A percentile compares a stretch with the other conserved stretches of the same genome.
These are phyloP conservation scores for Lampris megalopsis DNA, from an alignment of 2,113 vertebrate species.

Conservation along the genomic window DNA sequence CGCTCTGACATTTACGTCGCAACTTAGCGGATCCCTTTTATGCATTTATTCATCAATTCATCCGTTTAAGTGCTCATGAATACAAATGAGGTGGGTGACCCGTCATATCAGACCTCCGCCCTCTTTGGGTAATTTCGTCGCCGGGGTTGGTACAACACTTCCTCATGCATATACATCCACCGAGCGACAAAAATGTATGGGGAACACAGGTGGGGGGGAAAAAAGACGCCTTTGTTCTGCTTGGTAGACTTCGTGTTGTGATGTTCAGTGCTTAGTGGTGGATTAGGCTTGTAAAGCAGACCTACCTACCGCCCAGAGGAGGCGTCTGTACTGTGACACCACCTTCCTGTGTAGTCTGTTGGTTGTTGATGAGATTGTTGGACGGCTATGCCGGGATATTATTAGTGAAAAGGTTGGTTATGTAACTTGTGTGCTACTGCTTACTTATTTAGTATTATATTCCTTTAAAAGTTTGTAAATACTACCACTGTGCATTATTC, in stretches of 20 bases:
- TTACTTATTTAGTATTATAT: no score
- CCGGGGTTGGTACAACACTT: constrained; percentile 62
- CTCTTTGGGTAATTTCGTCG: constrained; percentile 55
- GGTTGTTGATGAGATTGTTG: constrained; percentile 26
- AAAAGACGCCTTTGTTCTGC: constrained; percentile 31
- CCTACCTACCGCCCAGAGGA: no score
- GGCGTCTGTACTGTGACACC: constrained; percentile 25
- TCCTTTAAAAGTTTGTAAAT: no score
- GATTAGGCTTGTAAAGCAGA: constrained; percentile 9
- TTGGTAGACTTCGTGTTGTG: constrained; percentile 30
- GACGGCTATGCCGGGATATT: not conserved
- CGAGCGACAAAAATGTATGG: constrained; percentile 37
- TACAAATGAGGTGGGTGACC: constrained; percentile 75
- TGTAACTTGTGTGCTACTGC: no score
- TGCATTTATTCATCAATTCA: constrained; percentile 80
- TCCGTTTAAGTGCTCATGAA: constrained; percentile 79
- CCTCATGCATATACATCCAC: constrained; percentile 75
- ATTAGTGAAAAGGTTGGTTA: not conserved
- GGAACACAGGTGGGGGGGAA: constrained; percentile 29
- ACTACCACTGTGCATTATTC: no score
- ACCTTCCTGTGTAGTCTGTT: constrained; percentile 27
- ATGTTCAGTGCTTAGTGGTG: constrained; percentile 34
- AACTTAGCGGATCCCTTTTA: constrained; percentile 75
- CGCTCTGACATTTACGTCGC: constrained; percentile 79
- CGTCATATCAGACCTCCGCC: constrained; percentile 68